Evolutionary conservation across 2,797 vertebrate species (phyloP), one percentile per base, ranked within the genome.

Genomic region (Numenius phaeopus): DNA sequence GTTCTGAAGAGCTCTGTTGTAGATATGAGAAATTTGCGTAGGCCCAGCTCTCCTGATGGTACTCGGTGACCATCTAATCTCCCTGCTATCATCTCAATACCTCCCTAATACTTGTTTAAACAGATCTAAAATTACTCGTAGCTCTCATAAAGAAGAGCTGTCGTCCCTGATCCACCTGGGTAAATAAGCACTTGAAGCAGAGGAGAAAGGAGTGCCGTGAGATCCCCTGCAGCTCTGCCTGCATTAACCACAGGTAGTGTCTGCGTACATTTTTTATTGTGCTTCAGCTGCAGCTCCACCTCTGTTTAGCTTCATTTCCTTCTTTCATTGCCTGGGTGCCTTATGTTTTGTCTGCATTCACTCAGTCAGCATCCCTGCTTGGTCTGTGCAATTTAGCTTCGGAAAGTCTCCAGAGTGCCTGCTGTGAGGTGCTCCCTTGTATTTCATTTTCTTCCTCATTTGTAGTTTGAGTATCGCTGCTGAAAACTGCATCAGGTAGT

Each of bases 131-230:
- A 85, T 89, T 71, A 84, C 66, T 57, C 30, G 0, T 32, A 46
- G 86, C 83, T 83, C 80, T 93, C 71, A 46, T 46, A 49, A 69
- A 77, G 58, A 78, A 50, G 72, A 88, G 72, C 58, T 62, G 66
- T 40, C 14, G 0, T 42, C 47, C 58, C 70, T 42, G 19, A 37
- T 89, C 85, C 71, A 62, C 39, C 47, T 78, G 62, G 52, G 66
- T 87, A 93, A 94, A 94, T 70, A 93, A 78, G 87, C 73, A 62
- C 73, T 84, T 66, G 30, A 58, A 57, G 88, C 26, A 65, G 47
- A 50, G 57, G 54, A 90, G 77, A 54, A 52, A 54, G 76, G 19
- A 37, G 32, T 49, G 67, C 40, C 34, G 47, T 23, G 62, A 44
- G 83, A 69, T 42, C 46, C 46, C 87, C 76, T 1, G 2, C 24